phyloP scores from a whole-genome alignment of 2,888 invertebrate genomes.

The Zonitis immaculata region DNA sequence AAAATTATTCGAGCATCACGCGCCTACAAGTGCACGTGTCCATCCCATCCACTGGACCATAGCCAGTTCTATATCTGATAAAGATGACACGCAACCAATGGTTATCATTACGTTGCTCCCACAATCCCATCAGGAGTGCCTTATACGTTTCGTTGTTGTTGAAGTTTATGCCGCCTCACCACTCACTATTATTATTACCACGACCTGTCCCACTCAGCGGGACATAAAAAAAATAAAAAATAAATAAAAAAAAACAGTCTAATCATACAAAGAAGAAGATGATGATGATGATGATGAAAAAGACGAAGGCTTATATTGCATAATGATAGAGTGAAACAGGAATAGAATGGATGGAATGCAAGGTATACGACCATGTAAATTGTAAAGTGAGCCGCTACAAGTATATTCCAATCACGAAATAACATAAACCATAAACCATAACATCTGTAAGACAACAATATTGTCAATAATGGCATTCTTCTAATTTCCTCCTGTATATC shows the following conservation, averaged over 20 bases:
- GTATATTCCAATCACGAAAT: constrained; percentile 3
- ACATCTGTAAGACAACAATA: constrained; percentile 1
- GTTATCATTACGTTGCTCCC: constrained; percentile 19
- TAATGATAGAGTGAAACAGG: not conserved
- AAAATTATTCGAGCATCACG: constrained; percentile 1
- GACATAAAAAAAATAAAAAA: constrained; percentile 19
- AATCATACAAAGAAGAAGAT: constrained; percentile 4
- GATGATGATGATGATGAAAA: not conserved
- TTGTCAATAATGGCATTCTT: not conserved
- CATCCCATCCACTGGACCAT: constrained; percentile 24
- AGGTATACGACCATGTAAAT: constrained; percentile 8
- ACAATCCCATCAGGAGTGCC: constrained; percentile 13
- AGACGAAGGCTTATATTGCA: not conserved
- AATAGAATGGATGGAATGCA: constrained; percentile 1
- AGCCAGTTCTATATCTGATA: constrained; percentile 25
- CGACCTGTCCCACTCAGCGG: constrained; percentile 20
- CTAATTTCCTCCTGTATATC: not conserved
- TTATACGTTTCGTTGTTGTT: constrained; percentile 1
- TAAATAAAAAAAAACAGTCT: too few species aligned
- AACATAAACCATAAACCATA: not conserved
- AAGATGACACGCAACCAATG: constrained; percentile 29
- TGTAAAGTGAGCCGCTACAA: constrained; percentile 4
- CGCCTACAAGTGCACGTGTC: constrained; percentile 26
- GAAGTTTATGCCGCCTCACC: constrained; percentile 15
- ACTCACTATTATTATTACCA: constrained; percentile 6